A percentile compares a stretch with the other conserved stretches of the same genome.
These are phyloP conservation scores for Xerus inauris DNA, from an alignment of 2,113 vertebrate species.

Conservation along the genomic window DNA sequence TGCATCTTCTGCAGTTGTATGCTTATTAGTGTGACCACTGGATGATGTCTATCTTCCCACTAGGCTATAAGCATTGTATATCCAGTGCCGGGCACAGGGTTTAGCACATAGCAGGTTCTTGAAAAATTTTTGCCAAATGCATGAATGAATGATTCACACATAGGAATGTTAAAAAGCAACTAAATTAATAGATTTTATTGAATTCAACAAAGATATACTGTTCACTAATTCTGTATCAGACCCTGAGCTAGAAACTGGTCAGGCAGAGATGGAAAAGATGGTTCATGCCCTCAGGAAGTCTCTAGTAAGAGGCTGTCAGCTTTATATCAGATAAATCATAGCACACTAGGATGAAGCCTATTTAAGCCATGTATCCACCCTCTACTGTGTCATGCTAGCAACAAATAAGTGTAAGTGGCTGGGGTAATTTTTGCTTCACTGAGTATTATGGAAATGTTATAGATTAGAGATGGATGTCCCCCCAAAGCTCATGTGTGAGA, in stretches of 20 bases:
- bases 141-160: neutral
- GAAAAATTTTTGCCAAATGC: neutral
- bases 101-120: neutral
- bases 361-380: neutral
- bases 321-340: neutral
- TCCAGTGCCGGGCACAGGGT: neutral
- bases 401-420: neutral
- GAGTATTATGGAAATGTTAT: neutral
- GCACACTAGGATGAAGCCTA: neutral
- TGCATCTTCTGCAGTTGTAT: neutral
- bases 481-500: no score
- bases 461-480: no score
- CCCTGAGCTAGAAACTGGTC: neutral
- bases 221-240: neutral
- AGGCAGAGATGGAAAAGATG: neutral
- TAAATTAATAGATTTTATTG: neutral
- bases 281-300: neutral
- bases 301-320: neutral
- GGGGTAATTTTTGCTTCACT: neutral
- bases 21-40: neutral
- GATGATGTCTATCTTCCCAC: neutral
- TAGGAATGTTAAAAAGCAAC: slow-evolving; percentile 15
- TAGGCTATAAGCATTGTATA: neutral
- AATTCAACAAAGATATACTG: neutral
- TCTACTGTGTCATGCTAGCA: neutral